phyloP scores from a whole-genome alignment of 2,797 vertebrate genomes.

The Scarus forsteni region DNA sequence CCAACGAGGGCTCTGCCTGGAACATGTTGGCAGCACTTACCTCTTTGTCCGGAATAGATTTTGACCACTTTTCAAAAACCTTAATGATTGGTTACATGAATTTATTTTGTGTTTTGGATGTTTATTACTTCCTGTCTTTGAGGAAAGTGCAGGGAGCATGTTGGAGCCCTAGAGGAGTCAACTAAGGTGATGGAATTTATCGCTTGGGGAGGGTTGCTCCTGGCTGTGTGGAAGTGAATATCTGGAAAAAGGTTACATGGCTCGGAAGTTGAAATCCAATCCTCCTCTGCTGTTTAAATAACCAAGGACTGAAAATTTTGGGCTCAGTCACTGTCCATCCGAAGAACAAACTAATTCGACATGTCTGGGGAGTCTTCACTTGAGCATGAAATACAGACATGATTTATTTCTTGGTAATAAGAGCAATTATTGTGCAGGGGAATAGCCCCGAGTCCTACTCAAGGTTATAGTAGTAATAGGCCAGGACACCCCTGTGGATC shows the following conservation, averaged over 20 bases:
- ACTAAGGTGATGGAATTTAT: slow-evolving; percentile 26
- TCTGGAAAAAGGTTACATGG: slow-evolving; percentile 45
- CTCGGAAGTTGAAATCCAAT: slow-evolving; percentile 42
- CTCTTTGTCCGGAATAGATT: slow-evolving; percentile 53
- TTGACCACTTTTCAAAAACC: slow-evolving; percentile 18
- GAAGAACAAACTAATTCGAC: slow-evolving; percentile 56
- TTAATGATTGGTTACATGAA: slow-evolving; percentile 13
- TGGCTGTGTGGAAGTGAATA: slow-evolving; percentile 38
- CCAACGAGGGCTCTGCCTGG: slow-evolving; percentile 32
- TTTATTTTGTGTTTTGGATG: slow-evolving; percentile 15
- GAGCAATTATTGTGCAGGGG: slow-evolving; percentile 52
- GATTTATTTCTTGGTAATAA: slow-evolving; percentile 65
- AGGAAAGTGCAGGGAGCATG: background rate
- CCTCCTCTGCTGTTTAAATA: slow-evolving; percentile 46
- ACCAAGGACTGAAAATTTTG: slow-evolving; percentile 37
- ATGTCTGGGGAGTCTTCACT: slow-evolving; percentile 44
- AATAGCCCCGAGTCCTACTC: slow-evolving; percentile 58
- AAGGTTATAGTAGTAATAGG: slow-evolving; percentile 73
- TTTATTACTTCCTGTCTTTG: slow-evolving; percentile 1
- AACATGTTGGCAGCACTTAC: slow-evolving; percentile 25
- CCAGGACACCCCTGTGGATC: slow-evolving; percentile 72
- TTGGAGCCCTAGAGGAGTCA: slow-evolving; percentile 3
- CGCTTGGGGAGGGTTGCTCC: slow-evolving; percentile 24
- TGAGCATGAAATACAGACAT: slow-evolving; percentile 59
- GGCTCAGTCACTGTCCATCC: slow-evolving; percentile 41